Percentiles rank a stretch among this genome's conserved stretches.
phyloP scores from a whole-genome alignment of 2,888 invertebrate species.

The Hyposoter didymator region DNA sequence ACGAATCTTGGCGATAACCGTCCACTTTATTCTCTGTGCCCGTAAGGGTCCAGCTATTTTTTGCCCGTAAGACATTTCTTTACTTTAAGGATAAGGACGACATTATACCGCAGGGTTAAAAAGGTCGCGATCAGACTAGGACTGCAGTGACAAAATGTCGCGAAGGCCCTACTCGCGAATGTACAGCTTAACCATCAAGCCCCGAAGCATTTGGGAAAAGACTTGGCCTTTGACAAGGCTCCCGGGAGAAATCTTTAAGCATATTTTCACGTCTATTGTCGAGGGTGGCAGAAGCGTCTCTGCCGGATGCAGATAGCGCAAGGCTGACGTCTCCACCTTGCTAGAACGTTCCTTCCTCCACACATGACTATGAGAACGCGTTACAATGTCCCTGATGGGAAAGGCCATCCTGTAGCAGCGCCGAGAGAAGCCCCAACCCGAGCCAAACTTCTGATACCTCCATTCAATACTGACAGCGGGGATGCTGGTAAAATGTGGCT shows the following conservation, averaged over 20 bases:
- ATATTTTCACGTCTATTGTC: slow-evolving; percentile 82
- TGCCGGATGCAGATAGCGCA: slow-evolving; percentile 84
- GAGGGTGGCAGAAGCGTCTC: slow-evolving; percentile 75
- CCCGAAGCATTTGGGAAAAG: slow-evolving; percentile 30
- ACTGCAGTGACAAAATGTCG: slow-evolving; percentile 43
- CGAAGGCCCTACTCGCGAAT: slow-evolving; percentile 18
- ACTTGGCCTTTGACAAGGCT: slow-evolving; percentile 64
- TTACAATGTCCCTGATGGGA: slow-evolving; percentile 82
- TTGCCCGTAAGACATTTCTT: slow-evolving; percentile 1
- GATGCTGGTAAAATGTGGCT: slow-evolving; percentile 79
- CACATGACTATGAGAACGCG: slow-evolving; percentile 55
- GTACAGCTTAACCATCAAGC: slow-evolving; percentile 9
- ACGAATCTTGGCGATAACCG: slow-evolving; percentile 48
- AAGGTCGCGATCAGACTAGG: slow-evolving; percentile 26
- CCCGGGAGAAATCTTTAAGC: slow-evolving; percentile 83
- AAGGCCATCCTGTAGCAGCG: slow-evolving; percentile 80
- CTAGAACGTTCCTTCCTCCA: slow-evolving; percentile 43
- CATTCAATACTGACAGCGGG: slow-evolving; percentile 53
- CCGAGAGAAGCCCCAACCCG: slow-evolving; percentile 31
- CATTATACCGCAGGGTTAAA: neutral
- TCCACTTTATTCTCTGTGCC: slow-evolving; percentile 41
- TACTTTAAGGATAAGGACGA: slow-evolving; percentile 40
- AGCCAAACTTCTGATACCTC: slow-evolving; percentile 49
- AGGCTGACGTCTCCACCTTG: slow-evolving; percentile 52
- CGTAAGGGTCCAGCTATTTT: slow-evolving; percentile 42